Evolutionary conservation across 2,888 invertebrate genomes (phyloP).

Genomic region (Litoditis marina): DNA sequence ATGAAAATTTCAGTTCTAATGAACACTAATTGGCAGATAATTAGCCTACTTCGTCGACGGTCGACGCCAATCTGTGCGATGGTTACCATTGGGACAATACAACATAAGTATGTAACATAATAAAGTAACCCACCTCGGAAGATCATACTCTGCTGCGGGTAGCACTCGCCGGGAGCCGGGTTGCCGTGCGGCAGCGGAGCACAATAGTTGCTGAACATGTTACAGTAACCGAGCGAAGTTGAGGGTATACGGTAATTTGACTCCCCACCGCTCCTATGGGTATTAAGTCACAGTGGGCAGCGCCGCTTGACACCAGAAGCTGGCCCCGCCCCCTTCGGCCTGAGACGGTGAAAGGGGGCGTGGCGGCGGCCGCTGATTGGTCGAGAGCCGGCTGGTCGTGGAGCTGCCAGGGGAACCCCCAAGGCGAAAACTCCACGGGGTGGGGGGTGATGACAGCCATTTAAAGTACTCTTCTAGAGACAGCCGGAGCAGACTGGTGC

Average conservation of each 20-base stretch:
- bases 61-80: too few species aligned
- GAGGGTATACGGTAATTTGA: too few species aligned
- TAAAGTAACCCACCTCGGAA: too few species aligned
- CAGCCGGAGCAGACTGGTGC: background rate
- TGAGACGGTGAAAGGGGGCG: background rate
- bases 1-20: too few species aligned
- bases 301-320: background rate
- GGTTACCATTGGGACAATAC: too few species aligned
- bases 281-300: constrained; percentile 4
- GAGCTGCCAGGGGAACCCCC: background rate
- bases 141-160: too few species aligned
- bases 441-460: background rate
- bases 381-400: background rate
- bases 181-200: too few species aligned
- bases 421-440: background rate
- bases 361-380: background rate
- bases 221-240: too few species aligned
- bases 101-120: too few species aligned
- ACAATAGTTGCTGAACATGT: background rate
- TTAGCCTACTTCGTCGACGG: too few species aligned
- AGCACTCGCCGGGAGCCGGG: too few species aligned
- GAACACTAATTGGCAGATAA: too few species aligned
- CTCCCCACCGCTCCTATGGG: background rate
- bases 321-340: background rate
- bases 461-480: background rate